Evolutionary conservation across 2,797 vertebrate species (phyloP).

Genomic region (Erpetoichthys calabaricus): DNA sequence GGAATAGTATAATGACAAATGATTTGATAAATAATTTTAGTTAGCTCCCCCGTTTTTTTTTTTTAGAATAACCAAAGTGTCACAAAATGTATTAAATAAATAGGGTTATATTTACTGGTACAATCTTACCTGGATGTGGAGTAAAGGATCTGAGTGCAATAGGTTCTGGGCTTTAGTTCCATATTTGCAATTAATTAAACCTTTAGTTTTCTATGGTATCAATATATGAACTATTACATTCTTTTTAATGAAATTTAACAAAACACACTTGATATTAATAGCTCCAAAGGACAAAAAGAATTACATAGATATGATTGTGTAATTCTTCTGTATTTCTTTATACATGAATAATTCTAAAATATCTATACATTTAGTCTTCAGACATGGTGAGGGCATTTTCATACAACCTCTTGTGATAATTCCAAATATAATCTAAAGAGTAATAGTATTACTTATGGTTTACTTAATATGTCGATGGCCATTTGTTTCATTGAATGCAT

Average conservation of each 20-base stretch:
- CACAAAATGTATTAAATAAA: neutral
- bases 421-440: neutral
- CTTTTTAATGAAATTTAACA: no score
- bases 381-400: neutral
- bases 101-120: neutral
- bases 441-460: conserved; percentile 2
- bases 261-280: no score
- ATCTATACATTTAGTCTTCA: no score
- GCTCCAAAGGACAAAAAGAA: no score
- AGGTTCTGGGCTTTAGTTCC: no score
- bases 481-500: conserved; percentile 29
- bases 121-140: neutral
- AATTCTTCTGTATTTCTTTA: no score
- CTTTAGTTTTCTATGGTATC: no score
- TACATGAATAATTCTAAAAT: no score
- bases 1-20: conserved; percentile 1
- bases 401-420: neutral
- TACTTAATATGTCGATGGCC: conserved; percentile 5
- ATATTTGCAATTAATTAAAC: no score
- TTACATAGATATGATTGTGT: no score
- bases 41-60: neutral
- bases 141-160: neutral
- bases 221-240: no score
- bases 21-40: neutral
- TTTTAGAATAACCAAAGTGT: conserved; percentile 1